Evolutionary conservation across 2,113 vertebrate genomes (phyloP), one percentile per base, ranked within the genome.

Genomic region (Penelope pileata): DNA sequence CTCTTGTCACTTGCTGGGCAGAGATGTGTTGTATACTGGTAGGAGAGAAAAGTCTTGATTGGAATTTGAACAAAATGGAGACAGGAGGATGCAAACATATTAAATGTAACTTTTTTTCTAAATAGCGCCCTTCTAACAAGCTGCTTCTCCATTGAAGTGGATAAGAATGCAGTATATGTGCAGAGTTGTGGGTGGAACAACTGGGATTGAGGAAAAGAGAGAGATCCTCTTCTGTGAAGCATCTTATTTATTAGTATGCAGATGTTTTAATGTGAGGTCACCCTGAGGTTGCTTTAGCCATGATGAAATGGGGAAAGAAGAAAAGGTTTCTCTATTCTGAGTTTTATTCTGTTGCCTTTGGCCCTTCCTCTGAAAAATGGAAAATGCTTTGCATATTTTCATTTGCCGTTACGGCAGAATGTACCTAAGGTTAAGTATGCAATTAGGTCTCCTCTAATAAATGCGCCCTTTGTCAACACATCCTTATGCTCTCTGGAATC

Each of bases 391-490:
- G 16, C 30, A 14, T 82, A 67, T 84, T 93, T 95, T 92, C 64
- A 86, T 84, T 94, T 95, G 60, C 87, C 51, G 56, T 68, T 67
- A 79, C 89, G 73, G 34, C 74, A 86, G 69, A 38, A 10, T 11
- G 40, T 79, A 85, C 53, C 58, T 79, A 75, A 87, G 90, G 91
- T 94, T 89, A 96, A 94, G 81, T 87, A 64, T n/a, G 82, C 90
- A 89, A 76, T 96, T 93, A 95, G 72, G 40, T 91, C 69, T 88
- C 21, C 48, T 91, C 21, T 92, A 88, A 92, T 81, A 92, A 96
- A 82, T 78, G 32, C 48, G 56, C 38, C 64, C 80, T 90, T 92
- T 88, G 26, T 91, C 80, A 93, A 74, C 17, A 34, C 29, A 77
- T 75, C 56, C 43, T 84, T 86, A 67, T 84, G 47, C 43, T 78